phyloP scores from a whole-genome alignment of 2,797 vertebrate species.

The Orestias chungarensis region DNA sequence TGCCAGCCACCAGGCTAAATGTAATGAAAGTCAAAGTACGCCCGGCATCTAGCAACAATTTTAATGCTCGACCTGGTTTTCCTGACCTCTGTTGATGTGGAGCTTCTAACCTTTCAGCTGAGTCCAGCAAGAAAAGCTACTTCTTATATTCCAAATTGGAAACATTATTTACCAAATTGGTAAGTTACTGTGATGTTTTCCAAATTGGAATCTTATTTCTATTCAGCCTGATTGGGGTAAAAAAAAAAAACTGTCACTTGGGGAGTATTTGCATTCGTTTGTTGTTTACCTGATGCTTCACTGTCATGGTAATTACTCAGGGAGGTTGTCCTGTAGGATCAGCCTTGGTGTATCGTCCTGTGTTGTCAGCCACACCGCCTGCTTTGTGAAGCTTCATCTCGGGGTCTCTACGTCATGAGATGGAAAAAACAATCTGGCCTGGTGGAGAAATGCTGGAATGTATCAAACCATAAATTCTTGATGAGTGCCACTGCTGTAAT shows the following conservation, averaged over 20 bases:
- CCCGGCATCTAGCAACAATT: conserved; percentile 6
- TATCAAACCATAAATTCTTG: conserved; percentile 39
- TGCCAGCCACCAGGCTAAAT: conserved; percentile 8
- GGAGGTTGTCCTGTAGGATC: conserved; percentile 60
- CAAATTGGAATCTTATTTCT: conserved; percentile 84
- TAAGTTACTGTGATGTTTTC: conserved; percentile 89
- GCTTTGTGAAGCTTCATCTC: conserved; percentile 9
- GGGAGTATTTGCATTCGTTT: conserved; percentile 44
- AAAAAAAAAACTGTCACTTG: conserved; percentile 6
- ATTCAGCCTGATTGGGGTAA: conserved; percentile 59
- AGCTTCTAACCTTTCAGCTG: conserved; percentile 48
- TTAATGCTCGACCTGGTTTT: conserved; percentile 12
- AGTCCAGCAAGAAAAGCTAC: conserved; percentile 78
- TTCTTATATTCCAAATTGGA: conserved; percentile 97
- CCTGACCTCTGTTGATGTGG: conserved; percentile 19
- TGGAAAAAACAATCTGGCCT: conserved; percentile 7
- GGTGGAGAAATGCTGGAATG: conserved; percentile 34
- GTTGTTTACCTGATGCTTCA: conserved; percentile 50
- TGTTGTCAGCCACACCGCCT: conserved; percentile 27
- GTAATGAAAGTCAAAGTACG: conserved; percentile 13
- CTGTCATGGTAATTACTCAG: conserved; percentile 70
- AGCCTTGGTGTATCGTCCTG: conserved; percentile 31
- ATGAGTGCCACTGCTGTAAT: conserved; percentile 13
- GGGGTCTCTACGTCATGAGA: conserved; percentile 5
- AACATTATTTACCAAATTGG: conserved; percentile 99